Conservation (phyloP, 1,140 invertebrate genomes). For the Microvelia longipes region DNA sequence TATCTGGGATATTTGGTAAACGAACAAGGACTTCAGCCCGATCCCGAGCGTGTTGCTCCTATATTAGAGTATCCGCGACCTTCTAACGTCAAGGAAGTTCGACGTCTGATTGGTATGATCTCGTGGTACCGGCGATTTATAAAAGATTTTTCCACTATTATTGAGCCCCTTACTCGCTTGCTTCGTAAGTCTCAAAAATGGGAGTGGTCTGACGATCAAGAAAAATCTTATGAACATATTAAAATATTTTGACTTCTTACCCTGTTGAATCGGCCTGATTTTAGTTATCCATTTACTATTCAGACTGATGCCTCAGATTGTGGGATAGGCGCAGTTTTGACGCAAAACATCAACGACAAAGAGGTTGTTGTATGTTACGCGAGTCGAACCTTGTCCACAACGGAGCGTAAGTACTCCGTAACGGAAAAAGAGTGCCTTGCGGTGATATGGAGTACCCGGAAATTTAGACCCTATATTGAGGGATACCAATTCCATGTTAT, state of each 20-base stretch:
- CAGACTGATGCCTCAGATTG: constrained; percentile 23
- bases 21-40: constrained; percentile 24
- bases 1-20: constrained; percentile 28
- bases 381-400: constrained; percentile 21
- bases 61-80: constrained; percentile 25
- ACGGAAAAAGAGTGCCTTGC: constrained; percentile 32
- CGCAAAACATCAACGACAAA: constrained; percentile 17
- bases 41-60: constrained; percentile 26
- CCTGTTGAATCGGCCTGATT: constrained; percentile 21
- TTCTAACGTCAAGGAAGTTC: constrained; percentile 11
- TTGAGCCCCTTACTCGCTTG: constrained; percentile 24
- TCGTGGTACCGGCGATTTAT: constrained; percentile 29
- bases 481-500: constrained; percentile 28
- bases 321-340: constrained; percentile 23
- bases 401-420: constrained; percentile 27
- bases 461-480: constrained; percentile 27
- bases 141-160: constrained; percentile 23
- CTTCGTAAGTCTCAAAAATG: constrained; percentile 21
- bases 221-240: constrained; percentile 17
- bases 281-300: constrained; percentile 21
- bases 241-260: constrained; percentile 17
- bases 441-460: constrained; percentile 27
- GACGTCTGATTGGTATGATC: constrained; percentile 22
- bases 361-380: constrained; percentile 26
- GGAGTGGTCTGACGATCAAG: constrained; percentile 9